Evolutionary conservation across 64 coral and sea anemone genomes (phyloP).

Genomic region (Actinia equina): DNA sequence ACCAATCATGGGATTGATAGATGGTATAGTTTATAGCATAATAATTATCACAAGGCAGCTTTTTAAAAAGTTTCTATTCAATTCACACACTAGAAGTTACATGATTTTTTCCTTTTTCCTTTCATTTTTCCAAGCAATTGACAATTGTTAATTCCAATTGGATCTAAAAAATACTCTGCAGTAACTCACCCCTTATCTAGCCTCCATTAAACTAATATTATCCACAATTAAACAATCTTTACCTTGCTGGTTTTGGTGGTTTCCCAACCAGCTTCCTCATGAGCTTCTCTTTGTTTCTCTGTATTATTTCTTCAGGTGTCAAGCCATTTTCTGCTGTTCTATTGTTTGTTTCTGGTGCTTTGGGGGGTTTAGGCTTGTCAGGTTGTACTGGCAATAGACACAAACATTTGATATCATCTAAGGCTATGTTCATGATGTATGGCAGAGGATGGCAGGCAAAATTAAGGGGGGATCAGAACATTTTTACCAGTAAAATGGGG

Average conservation of each 20-base stretch:
- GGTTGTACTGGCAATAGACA: conserved; percentile 4
- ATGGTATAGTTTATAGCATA: neutral
- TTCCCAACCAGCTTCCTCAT: conserved; percentile 65
- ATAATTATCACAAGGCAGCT: no score
- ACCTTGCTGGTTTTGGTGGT: conserved; percentile 31
- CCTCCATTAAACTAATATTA: neutral
- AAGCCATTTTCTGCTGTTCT: conserved; percentile 1
- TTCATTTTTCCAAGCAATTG: no score
- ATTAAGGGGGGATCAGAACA: no score
- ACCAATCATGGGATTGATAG: neutral
- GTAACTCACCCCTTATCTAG: neutral
- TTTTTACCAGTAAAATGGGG: no score
- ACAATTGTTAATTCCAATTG: no score
- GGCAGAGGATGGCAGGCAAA: no score
- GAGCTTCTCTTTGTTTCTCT: conserved; percentile 71
- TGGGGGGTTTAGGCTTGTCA: conserved; percentile 25
- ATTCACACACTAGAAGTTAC: no score
- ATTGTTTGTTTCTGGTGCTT: conserved; percentile 24
- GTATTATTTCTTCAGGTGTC: conserved; percentile 65
- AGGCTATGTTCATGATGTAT: no score
- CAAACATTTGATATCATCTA: neutral
- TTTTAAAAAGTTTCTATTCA: no score
- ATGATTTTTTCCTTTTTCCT: no score
- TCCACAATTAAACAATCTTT: neutral
- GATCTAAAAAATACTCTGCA: no score